A percentile compares a stretch with the other conserved stretches of the same genome.
phyloP scores from a whole-genome alignment of 2,797 vertebrate species.

The Zalophus californianus region DNA sequence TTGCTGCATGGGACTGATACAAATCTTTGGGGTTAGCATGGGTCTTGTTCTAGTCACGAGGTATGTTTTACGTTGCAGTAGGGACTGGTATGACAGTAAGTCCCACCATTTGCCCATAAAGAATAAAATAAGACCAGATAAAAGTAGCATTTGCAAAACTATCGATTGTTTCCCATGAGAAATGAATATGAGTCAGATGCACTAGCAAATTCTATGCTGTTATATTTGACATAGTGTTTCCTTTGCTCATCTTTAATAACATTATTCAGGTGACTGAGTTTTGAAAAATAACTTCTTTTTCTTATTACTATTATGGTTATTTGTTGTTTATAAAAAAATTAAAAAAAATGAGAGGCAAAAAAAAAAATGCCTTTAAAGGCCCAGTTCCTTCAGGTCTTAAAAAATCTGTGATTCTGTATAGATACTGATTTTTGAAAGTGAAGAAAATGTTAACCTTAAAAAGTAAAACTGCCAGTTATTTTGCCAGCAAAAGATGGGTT shows the following conservation, averaged over 20 bases:
- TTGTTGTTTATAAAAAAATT: background rate
- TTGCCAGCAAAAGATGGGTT: background rate
- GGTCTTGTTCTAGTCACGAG: background rate
- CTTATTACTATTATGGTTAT: background rate
- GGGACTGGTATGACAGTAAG: background rate
- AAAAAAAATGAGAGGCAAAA: no score
- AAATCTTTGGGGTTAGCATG: background rate
- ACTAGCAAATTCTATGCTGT: background rate
- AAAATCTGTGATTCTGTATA: background rate
- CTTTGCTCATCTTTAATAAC: background rate
- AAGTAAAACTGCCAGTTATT: background rate
- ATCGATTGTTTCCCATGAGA: conserved; percentile 12
- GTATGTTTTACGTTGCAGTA: background rate
- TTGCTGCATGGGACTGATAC: background rate
- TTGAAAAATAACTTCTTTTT: conserved; percentile 15
- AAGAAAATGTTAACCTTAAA: background rate
- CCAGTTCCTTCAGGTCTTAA: background rate
- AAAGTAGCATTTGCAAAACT: background rate
- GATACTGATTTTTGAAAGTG: background rate
- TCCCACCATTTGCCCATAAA: background rate
- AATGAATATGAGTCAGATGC: background rate
- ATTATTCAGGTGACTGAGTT: background rate
- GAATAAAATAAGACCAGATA: background rate
- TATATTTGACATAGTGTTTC: background rate
- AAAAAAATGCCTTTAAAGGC: background rate